Conservation (phyloP, 2,113 vertebrate genomes). For the Diadophis punctatus region DNA sequence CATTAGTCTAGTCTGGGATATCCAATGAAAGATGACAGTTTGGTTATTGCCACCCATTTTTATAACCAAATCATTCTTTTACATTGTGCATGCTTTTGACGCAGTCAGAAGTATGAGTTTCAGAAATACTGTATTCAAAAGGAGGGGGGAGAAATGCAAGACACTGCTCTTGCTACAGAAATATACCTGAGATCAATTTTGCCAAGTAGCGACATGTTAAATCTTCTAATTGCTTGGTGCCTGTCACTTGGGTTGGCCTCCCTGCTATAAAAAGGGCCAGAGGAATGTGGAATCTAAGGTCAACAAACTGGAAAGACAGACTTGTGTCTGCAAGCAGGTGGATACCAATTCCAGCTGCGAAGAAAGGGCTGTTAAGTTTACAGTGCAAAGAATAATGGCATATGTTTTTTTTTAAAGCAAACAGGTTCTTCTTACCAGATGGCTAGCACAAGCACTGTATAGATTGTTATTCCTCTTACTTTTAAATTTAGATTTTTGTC, state of each 20-base stretch:
- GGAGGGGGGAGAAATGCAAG: not conserved
- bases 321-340: not conserved
- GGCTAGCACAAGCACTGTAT: not conserved
- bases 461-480: too few species aligned
- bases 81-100: fast-evolving
- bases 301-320: constrained; percentile 32
- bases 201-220: constrained; percentile 46
- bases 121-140: constrained; percentile 5
- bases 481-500: not conserved
- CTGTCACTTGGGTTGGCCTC: not conserved
- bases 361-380: not conserved
- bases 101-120: fast-evolving
- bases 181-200: not conserved
- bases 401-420: not conserved
- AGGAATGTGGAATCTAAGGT: constrained; percentile 30
- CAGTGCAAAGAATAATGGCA: not conserved
- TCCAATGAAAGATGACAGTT: fast-evolving
- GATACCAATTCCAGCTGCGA: not conserved
- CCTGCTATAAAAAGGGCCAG: constrained; percentile 41
- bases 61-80: not conserved
- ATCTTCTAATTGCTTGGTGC: constrained; percentile 25
- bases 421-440: not conserved
- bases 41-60: fast-evolving
- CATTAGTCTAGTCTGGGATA: not conserved
- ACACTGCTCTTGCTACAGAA: constrained; percentile 6